Conservation (phyloP, 2,113 vertebrate species). For the Heterotis niloticus region DNA sequence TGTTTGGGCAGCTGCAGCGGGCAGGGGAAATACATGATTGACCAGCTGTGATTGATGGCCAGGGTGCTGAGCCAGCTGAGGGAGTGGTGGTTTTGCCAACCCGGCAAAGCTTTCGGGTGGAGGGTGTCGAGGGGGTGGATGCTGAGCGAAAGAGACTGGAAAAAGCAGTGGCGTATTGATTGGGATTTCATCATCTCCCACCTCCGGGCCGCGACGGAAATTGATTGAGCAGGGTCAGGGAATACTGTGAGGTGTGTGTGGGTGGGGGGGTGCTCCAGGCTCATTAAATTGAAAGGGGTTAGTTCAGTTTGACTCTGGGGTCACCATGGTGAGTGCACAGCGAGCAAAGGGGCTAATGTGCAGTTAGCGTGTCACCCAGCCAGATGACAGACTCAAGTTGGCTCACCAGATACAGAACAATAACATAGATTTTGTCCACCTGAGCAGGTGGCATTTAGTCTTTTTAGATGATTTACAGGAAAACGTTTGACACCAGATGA, state of each 20-base stretch:
- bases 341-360: constrained; percentile 57
- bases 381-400: constrained; percentile 54
- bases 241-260: constrained; percentile 28
- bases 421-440: constrained; percentile 47
- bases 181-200: constrained; percentile 42
- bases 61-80: constrained; percentile 23
- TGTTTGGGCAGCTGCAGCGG: constrained; percentile 32
- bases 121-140: constrained; percentile 16
- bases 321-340: constrained; percentile 37
- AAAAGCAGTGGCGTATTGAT: constrained; percentile 61
- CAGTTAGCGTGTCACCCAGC: constrained; percentile 55
- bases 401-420: constrained; percentile 32
- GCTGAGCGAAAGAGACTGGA: constrained; percentile 40
- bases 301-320: constrained; percentile 44
- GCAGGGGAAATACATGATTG: constrained; percentile 28
- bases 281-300: constrained; percentile 39
- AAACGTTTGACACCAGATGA: constrained; percentile 67
- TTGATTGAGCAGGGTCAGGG: constrained; percentile 49
- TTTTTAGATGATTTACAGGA: constrained; percentile 66
- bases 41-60: constrained; percentile 33
- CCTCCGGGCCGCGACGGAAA: constrained; percentile 53
- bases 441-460: constrained; percentile 71
- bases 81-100: constrained; percentile 11
- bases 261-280: constrained; percentile 27
- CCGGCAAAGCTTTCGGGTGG: constrained; percentile 16